These are phyloP conservation scores for Panopea generosa DNA, from an alignment of 2,888 invertebrate genomes.

Conservation along the genomic window DNA sequence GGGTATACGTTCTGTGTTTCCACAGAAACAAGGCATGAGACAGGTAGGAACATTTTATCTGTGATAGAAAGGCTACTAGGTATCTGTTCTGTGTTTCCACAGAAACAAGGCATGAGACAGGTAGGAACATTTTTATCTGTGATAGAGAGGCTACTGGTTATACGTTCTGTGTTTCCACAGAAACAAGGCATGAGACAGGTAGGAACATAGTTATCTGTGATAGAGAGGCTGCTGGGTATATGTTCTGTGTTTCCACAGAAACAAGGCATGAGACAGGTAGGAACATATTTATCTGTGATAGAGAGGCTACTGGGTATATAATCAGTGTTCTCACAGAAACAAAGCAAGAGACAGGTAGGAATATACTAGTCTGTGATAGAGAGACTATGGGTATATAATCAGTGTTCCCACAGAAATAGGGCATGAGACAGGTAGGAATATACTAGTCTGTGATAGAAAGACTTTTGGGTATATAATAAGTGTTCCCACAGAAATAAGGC, in stretches of 20 bases:
- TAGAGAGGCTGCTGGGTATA: not conserved
- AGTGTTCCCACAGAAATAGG: no score
- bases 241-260: no score
- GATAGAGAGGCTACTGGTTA: not conserved
- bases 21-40: no score
- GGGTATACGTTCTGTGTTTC: no score
- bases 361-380: no score
- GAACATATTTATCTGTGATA: not conserved
- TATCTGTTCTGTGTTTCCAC: conserved; percentile 88
- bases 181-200: conserved; percentile 85
- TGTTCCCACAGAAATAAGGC: no score
- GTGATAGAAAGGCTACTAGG: conserved; percentile 89
- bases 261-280: not conserved
- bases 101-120: not conserved
- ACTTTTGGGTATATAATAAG: no score
- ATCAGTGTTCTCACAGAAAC: no score
- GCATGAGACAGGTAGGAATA: no score
- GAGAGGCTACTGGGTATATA: not conserved
- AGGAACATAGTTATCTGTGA: not conserved
- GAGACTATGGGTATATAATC: no score
- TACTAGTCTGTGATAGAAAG: no score
- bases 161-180: conserved; percentile 88
- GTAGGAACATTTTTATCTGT: not conserved
- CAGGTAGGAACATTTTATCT: conserved; percentile 86
- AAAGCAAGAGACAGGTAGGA: no score